Evolutionary conservation across 2,797 vertebrate species (phyloP), one percentile per base, ranked within the genome.

Genomic region (Oreonectes daqikongensis): DNA sequence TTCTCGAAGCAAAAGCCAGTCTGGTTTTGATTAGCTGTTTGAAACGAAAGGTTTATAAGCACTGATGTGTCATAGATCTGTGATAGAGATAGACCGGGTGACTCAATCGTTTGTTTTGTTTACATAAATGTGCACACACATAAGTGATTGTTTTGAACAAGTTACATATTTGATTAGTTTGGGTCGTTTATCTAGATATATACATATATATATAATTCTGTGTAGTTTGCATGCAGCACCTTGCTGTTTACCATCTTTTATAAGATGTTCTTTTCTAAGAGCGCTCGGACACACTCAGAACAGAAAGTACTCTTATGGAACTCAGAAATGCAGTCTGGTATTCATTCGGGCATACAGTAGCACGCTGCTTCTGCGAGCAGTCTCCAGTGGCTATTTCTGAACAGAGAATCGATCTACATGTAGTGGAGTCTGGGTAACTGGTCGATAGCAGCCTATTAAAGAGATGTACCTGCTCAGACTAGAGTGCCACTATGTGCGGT

Each of bases 381-480:
- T 82, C 76, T 83, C 83, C 14, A 32, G 81, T 66, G 80, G 48
- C 78, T 77, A 60, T 77, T 79, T 79, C 69, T 70, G 74, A 55
- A 14, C 55, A 57, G 35, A 60, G 24, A 30, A 80, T 85, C 69
- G 77, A 81, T 83, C 64, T 69, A 68, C 57, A 52, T 78, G 75
- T 65, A 81, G 77, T 65, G 63, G 72, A 67, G 71, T 38, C 67
- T 72, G 79, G 75, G 64, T 71, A 72, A 52, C 22, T 20, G 80
- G 69, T 85, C 80, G 61, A 80, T 83, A 72, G 50, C 48, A 60
- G 75, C 60, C 69, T 78, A 75, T 83, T 83, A 82, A 76, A 80
- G 67, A 79, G 82, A 79, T 78, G 69, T 64, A 63, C 75, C 74
- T 69, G 78, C 46, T 53, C 75, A 66, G 66, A 30, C 67, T 75